Evolutionary conservation across 2,888 invertebrate species (phyloP), one percentile per base, ranked within the genome.

Genomic region (Papilio protenor): DNA sequence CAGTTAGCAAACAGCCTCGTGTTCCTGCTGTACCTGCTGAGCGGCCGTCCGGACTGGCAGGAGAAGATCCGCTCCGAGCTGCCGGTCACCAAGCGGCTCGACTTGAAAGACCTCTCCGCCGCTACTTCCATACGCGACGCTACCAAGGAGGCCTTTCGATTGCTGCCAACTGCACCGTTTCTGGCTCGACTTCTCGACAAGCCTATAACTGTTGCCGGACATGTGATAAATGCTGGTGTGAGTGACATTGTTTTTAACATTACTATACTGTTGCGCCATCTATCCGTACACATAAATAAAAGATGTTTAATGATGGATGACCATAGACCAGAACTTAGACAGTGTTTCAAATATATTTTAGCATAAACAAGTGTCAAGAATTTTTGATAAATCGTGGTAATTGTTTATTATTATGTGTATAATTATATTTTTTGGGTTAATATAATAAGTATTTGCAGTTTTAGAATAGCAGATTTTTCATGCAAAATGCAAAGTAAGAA

Each of bases 111-210:
- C 73, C 88, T 97, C 16, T 93, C 95, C 0, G 95, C 95, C 33
- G 96, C 97, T n/a, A 95, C 95, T n/a, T 97, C 97, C 81, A 95
- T 97, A 18, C 96, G 96, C 80, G 98, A 98, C 0, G 98, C 98
- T 80, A 95, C 97, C 49, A 96, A 95, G 78, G 98, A 98, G 91
- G 96, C 97, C 0, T 98, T 97, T 86, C 93, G 97, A 86, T 87
- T 97, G 76, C 88, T 96, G 64, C 98, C 98, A 0, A 97, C 97
- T 0, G 97, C 98, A 0, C 97, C 97, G 11, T 97, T 97, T 84
- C 92, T 98, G 77, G 98, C 98, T 0, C 95, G 98, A 80, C 95
- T 98, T 74, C 89, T 97, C 64, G 97, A 98, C 82, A 92, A 96
- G 75, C 96, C 97, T 55, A 95, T 97, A 91, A 95, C 95, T 73